Evolutionary conservation across 2,113 vertebrate genomes (phyloP).

Genomic region (Leptocoma aspasia): DNA sequence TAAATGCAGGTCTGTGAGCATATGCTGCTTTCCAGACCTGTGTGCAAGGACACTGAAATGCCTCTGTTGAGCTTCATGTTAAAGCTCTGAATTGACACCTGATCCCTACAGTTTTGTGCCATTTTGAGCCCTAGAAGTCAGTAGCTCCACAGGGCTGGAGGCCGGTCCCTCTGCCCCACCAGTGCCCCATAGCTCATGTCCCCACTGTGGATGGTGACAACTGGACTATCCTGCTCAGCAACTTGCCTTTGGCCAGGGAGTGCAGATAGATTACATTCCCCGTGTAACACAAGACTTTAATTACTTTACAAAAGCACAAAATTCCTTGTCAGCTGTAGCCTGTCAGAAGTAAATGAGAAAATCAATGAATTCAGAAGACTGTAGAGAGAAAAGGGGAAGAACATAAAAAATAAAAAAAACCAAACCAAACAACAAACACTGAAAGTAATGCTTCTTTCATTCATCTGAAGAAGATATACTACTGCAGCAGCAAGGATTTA

Average conservation of each 20-base stretch:
- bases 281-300: conserved; percentile 6
- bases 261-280: not conserved
- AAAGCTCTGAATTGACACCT: not conserved
- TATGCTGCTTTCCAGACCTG: not conserved
- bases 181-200: not conserved
- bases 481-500: not conserved
- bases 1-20: not conserved
- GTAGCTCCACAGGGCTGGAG: not conserved
- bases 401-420: fast-evolving
- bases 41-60: not conserved
- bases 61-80: not conserved
- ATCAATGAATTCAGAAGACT: conserved; percentile 23
- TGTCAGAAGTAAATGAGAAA: conserved; percentile 42
- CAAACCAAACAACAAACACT: not conserved
- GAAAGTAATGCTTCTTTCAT: not conserved
- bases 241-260: not conserved
- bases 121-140: not conserved
- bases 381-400: not conserved
- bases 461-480: not conserved
- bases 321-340: not conserved
- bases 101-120: not conserved
- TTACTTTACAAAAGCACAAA: conserved; percentile 37
- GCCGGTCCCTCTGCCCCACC: not conserved
- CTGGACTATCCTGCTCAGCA: not conserved
- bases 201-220: not conserved